Evolutionary conservation across 2,797 vertebrate species (phyloP), one percentile per base, ranked within the genome.

Genomic region (Periophthalmus magnuspinnatus): DNA sequence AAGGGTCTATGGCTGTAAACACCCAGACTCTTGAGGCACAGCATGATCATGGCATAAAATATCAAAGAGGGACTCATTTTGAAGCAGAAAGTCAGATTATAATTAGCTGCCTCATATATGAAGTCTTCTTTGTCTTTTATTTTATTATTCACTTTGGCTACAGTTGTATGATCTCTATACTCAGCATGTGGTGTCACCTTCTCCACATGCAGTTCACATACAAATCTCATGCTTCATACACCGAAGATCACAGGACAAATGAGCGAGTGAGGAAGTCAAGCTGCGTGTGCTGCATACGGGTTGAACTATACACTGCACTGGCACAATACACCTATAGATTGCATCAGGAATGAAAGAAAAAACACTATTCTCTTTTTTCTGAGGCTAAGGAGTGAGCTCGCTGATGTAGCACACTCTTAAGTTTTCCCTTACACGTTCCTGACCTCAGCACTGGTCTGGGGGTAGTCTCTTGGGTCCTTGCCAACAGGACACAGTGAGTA

Each of bases 401-500:
- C 70, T 83, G 74, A 84, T 62, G 55, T 58, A 67, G 75, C 41
- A 2, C 41, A 33, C 60, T 54, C 57, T 45, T 57, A 82, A 76
- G 77, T 86, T 89, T 61, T 82, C 80, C 81, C 66, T 63, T 72
- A 69, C 84, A 82, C 66, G 78, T 83, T 90, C 78, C 75, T 86
- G 84, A 88, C 84, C 82, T 86, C 79, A 68, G 81, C 75, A 81
- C 69, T 76, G 78, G 86, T 84, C 86, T 81, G 77, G 82, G 79
- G 54, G 80, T 73, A 73, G 82, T 89, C 78, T 80, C 77, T 77
- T 82, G 79, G 77, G 79, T 68, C 38, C 5, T 64, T 77, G 84
- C 85, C 87, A 89, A 80, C 72, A 80, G 13, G 72, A 87, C 79
- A 81, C 62, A 74, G 80, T 85, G 87, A 88, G 82, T 85, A 87